Percentiles rank a stretch among this genome's conserved stretches.
phyloP scores from a whole-genome alignment of 2,113 vertebrate genomes.

The Hucho hucho region DNA sequence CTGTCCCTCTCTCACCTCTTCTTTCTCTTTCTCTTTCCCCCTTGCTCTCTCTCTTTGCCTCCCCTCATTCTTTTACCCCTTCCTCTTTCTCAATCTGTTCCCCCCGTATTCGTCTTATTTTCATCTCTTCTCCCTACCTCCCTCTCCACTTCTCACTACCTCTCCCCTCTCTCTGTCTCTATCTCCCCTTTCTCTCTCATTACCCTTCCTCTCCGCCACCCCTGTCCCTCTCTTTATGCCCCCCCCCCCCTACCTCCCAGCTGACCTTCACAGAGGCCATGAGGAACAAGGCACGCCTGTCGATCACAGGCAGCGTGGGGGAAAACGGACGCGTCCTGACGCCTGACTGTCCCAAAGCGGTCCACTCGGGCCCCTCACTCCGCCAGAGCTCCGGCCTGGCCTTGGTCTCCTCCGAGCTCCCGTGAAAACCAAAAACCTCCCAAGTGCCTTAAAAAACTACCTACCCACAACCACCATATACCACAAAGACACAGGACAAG shows the following conservation, averaged over 20 bases:
- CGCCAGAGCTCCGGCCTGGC: conserved; percentile 97
- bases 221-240: conserved; percentile 2
- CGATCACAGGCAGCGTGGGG: conserved; percentile 97
- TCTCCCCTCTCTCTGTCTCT: conserved; percentile 27
- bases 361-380: conserved; percentile 90
- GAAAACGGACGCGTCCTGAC: conserved; percentile 96
- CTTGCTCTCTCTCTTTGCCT: conserved; percentile 34
- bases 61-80: conserved; percentile 2
- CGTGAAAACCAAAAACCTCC: conserved; percentile 97
- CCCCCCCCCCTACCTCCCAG: conserved; percentile 61
- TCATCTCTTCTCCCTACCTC: conserved; percentile 36
- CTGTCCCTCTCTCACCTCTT: conserved; percentile 16
- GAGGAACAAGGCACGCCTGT: conserved; percentile 98
- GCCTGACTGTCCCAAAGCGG: conserved; percentile 96
- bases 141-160: neutral
- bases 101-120: neutral
- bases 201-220: conserved; percentile 28
- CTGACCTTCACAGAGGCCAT: conserved; percentile 99
- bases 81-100: neutral
- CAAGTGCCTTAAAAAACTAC: conserved; percentile 89
- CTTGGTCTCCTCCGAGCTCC: conserved; percentile 97
- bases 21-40: neutral
- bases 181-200: neutral
- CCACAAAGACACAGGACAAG: conserved; percentile 27
- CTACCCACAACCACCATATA: conserved; percentile 39